phyloP scores from a whole-genome alignment of 2,888 invertebrate genomes.

The Emmelina monodactyla region DNA sequence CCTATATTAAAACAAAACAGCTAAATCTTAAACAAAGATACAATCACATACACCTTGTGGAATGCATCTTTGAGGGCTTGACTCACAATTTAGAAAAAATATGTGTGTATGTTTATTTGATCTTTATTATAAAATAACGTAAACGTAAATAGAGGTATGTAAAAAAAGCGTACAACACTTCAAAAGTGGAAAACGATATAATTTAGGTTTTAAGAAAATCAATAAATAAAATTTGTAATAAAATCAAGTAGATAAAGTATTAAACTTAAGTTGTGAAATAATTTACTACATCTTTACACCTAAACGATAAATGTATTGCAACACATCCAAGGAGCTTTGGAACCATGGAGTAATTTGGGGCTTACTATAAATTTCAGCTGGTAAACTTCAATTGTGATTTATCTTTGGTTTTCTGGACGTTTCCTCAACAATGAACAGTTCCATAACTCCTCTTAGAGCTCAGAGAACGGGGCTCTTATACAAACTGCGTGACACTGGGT shows the following conservation, averaged over 20 bases:
- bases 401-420: conserved; percentile 57
- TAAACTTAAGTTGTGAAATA: conserved; percentile 62
- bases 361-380: conserved; percentile 41
- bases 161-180: conserved; percentile 61
- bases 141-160: conserved; percentile 58
- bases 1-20: conserved; percentile 49
- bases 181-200: conserved; percentile 54
- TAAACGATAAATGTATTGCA: conserved; percentile 63
- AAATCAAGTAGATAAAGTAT: conserved; percentile 53
- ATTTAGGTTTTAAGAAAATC: conserved; percentile 48
- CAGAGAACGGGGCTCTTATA: conserved; percentile 19
- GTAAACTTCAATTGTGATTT: conserved; percentile 47
- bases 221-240: conserved; percentile 59
- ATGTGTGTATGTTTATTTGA: conserved; percentile 58
- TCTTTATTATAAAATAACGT: conserved; percentile 59
- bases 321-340: conserved; percentile 60
- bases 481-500: conserved; percentile 34
- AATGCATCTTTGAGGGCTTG: conserved; percentile 47
- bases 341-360: conserved; percentile 51
- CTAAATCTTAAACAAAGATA: conserved; percentile 50
- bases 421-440: conserved; percentile 37
- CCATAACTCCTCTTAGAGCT: conserved; percentile 52
- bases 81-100: conserved; percentile 41
- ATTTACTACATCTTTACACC: conserved; percentile 63
- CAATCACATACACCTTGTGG: conserved; percentile 42